phyloP scores from a whole-genome alignment of 2,888 invertebrate species.

The Cosmia trapezina region DNA sequence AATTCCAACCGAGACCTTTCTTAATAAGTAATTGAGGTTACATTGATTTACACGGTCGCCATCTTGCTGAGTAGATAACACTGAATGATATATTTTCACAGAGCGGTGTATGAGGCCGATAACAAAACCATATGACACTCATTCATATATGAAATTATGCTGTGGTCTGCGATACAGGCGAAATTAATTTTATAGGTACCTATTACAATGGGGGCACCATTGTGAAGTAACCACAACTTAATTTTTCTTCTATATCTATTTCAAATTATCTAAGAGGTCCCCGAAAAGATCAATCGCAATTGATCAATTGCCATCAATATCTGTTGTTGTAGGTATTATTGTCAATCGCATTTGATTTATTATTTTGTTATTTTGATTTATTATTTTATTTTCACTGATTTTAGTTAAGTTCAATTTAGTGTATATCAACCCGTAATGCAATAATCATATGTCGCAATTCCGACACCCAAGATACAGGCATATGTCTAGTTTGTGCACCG shows the following conservation, averaged over 20 bases:
- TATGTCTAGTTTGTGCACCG: too few species aligned
- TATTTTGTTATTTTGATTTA: too few species aligned
- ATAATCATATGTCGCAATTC: too few species aligned
- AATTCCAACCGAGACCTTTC: constrained; percentile 86
- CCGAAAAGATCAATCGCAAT: too few species aligned
- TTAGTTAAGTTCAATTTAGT: too few species aligned
- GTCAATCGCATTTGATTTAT: too few species aligned
- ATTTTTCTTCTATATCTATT: background rate
- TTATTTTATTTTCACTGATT: too few species aligned
- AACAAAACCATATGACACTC: constrained; percentile 75
- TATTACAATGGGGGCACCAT: background rate
- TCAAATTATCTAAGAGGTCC: background rate
- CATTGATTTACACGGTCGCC: constrained; percentile 86
- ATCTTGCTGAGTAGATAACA: constrained; percentile 83
- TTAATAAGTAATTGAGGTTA: constrained; percentile 88
- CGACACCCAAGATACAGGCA: too few species aligned
- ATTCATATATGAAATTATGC: constrained; percentile 69
- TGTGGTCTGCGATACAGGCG: constrained; percentile 34
- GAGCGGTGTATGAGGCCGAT: constrained; percentile 76
- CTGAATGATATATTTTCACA: constrained; percentile 82
- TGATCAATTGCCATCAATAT: too few species aligned
- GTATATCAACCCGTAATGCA: too few species aligned
- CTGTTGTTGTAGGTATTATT: too few species aligned
- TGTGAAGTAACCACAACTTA: background rate
- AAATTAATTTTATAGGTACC: constrained; percentile 12